Evolutionary conservation across 2,797 vertebrate genomes (phyloP), one percentile per base, ranked within the genome.

Genomic region (Acipenser transmontanus): DNA sequence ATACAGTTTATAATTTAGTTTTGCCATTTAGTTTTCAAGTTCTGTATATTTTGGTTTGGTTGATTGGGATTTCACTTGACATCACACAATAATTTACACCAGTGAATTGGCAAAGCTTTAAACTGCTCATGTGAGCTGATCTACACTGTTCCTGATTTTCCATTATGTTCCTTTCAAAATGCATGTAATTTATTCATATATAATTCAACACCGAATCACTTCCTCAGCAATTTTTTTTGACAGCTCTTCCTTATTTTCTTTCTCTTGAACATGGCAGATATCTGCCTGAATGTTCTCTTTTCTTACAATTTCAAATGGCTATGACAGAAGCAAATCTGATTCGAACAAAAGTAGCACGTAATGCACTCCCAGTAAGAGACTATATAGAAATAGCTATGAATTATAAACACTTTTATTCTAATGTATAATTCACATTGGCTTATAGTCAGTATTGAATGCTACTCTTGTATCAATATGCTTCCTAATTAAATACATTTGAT

Each of bases 401-500:
- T 34, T 61, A 47, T 10, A 61, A 61, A 14, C 49, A 49, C 11
- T 62, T 64, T 65, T 61, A 20, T 14, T 64, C 20, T 20, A 52
- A 72, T 49, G 20, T 69, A 69, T 66, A 73, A 79, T 81, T 76
- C 64, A 72, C 62, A 11, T 4, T 69, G 63, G 34, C 34, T 34
- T 34, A 34, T 34, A 34, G 34, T 34, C 2, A 34, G 34, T 34
- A 34, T 34, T 34, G 34, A 34, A 34, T 34, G 34, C 4, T 34
- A 34, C 4, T 34, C 61, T 20, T 68, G 68, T 65, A 72, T 83
- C 75, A 75, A 84, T 86, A 82, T 62, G 71, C 83, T 73, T 75
- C 81, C 86, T 86, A 87, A 91, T 89, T 90, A 87, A 89, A 83
- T 84, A 81, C 76, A 78, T 70, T 78, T 78, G 76, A 85, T 82